Evolutionary conservation across 2,888 invertebrate species (phyloP).

Genomic region (Alloplasta piceator): DNA sequence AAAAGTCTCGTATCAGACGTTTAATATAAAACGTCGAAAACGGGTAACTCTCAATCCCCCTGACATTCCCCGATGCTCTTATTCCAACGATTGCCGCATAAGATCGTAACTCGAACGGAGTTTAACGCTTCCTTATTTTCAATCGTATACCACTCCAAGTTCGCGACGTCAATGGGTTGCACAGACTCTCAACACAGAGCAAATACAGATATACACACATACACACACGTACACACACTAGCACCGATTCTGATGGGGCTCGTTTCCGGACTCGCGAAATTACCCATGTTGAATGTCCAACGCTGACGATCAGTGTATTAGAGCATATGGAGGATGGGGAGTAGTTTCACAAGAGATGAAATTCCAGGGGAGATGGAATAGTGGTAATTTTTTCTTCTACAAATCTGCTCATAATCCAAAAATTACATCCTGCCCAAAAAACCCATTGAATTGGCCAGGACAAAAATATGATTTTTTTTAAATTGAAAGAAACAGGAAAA

Average conservation of each 20-base stretch:
- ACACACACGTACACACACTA: conserved; percentile 6
- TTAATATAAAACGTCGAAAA: conserved; percentile 17
- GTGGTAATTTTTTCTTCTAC: too few species aligned
- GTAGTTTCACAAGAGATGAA: too few species aligned
- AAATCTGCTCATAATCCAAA: too few species aligned
- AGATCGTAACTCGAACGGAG: conserved; percentile 51
- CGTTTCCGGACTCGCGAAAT: conserved; percentile 68
- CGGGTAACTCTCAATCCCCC: conserved; percentile 16
- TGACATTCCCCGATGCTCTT: background rate
- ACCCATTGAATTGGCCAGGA: too few species aligned
- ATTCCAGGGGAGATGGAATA: too few species aligned
- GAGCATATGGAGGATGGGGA: background rate
- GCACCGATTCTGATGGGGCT: conserved; percentile 65
- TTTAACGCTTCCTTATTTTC: conserved; percentile 72
- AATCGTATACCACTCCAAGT: conserved; percentile 70
- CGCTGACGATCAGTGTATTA: conserved; percentile 46
- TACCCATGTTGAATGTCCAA: conserved; percentile 61
- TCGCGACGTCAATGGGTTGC: conserved; percentile 57
- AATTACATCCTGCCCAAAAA: too few species aligned
- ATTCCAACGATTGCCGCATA: conserved; percentile 33
- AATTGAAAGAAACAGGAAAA: too few species aligned
- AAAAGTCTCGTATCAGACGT: conserved; percentile 20
- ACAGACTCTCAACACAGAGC: too few species aligned
- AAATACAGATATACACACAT: conserved; percentile 8
- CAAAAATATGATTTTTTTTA: too few species aligned